Evolutionary conservation across 2,797 vertebrate species (phyloP).

Genomic region (Scleropages formosus): DNA sequence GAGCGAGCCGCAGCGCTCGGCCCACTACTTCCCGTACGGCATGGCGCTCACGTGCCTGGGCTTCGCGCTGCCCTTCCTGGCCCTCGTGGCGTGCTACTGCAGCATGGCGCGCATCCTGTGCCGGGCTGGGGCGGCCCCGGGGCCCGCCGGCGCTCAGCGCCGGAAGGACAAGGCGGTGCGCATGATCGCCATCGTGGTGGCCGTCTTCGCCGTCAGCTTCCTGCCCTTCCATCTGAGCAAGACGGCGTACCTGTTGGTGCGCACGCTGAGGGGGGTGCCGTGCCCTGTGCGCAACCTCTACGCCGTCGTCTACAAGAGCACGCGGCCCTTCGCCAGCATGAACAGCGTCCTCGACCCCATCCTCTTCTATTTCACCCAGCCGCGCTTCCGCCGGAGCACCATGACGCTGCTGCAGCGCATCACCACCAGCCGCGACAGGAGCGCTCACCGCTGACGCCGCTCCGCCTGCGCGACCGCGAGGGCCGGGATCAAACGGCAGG

Average conservation of each 20-base stretch:
- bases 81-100: conserved; percentile 84
- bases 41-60: conserved; percentile 85
- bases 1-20: conserved; percentile 70
- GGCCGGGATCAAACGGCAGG: too few species aligned
- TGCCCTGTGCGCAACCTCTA: conserved; percentile 78
- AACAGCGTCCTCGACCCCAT: conserved; percentile 95
- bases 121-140: conserved; percentile 52
- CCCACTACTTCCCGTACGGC: conserved; percentile 86
- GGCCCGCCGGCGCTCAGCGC: conserved; percentile 61
- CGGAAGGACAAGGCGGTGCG: conserved; percentile 82
- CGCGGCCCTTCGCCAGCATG: conserved; percentile 90
- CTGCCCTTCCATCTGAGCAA: conserved; percentile 94
- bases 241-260: conserved; percentile 83
- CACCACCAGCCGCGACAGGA: conserved; percentile 68
- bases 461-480: not conserved
- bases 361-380: conserved; percentile 92
- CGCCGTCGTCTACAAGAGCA: conserved; percentile 87
- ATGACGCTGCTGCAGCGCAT: conserved; percentile 72
- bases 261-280: conserved; percentile 58
- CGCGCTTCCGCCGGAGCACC: conserved; percentile 78
- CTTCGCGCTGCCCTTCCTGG: conserved; percentile 82
- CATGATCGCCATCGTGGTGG: conserved; percentile 83
- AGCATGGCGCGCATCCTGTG: conserved; percentile 82
- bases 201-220: conserved; percentile 87
- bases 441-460: conserved; percentile 19